Evolutionary conservation across 2,113 vertebrate species (phyloP).

Genomic region (Gorsachius goisagi): DNA sequence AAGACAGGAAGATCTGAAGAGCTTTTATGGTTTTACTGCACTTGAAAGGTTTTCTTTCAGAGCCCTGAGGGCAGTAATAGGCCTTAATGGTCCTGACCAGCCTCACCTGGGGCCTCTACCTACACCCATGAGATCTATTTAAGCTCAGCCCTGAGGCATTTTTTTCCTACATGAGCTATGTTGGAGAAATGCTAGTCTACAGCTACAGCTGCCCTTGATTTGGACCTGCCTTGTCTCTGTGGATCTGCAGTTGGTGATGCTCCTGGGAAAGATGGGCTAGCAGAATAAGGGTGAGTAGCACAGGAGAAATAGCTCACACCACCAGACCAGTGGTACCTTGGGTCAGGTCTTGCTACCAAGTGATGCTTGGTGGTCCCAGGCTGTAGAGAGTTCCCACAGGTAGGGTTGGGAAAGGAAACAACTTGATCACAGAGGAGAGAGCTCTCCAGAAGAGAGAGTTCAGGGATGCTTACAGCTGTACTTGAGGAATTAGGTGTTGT

Average conservation of each 20-base stretch:
- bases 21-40: background rate
- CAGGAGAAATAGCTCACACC: rapidly evolving
- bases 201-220: background rate
- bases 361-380: background rate
- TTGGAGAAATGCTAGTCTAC: background rate
- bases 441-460: background rate
- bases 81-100: background rate
- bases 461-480: background rate
- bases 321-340: background rate
- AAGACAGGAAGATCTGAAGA: background rate
- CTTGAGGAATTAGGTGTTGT: background rate
- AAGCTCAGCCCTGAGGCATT: background rate
- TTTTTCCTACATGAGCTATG: rapidly evolving
- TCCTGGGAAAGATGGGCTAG: background rate
- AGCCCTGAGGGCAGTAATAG: background rate
- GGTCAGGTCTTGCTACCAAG: background rate
- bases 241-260: background rate
- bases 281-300: background rate
- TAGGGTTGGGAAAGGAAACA: background rate
- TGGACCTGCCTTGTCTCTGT: background rate
- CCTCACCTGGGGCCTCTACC: background rate
- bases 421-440: background rate
- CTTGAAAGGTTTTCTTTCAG: background rate
- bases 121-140: background rate
- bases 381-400: background rate